Conservation (phyloP, 2,113 vertebrate species). For the Ascaphus truei region DNA sequence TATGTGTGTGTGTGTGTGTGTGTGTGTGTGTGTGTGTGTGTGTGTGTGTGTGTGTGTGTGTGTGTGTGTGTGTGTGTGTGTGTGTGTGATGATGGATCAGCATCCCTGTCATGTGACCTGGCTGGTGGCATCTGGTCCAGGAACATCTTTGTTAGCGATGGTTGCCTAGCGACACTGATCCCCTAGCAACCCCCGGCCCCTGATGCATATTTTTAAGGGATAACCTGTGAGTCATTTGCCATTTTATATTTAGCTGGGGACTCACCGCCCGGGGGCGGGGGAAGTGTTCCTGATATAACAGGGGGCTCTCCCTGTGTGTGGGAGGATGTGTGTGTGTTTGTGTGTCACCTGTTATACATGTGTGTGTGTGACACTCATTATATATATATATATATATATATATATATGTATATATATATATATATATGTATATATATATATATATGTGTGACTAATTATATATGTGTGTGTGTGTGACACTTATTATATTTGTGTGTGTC, state of each 20-base stretch:
- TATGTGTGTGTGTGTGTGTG: no score
- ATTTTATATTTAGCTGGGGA: constrained; percentile 29
- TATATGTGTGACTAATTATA: no score
- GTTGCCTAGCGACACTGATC: constrained; percentile 25
- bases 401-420: no score
- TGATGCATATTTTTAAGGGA: constrained; percentile 16
- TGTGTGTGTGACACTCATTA: no score
- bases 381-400: no score
- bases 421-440: no score
- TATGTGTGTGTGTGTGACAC: no score
- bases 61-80: neutral
- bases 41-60: neutral
- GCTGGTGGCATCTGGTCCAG: constrained; percentile 19
- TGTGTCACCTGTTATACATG: no score
- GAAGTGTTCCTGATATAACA: constrained; percentile 11
- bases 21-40: no score
- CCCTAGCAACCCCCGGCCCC: constrained; percentile 25
- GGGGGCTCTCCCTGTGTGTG: no score
- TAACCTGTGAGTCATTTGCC: constrained; percentile 19
- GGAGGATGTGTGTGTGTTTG: no score
- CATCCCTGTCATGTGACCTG: neutral
- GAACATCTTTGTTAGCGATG: constrained; percentile 26
- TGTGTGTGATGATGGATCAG: neutral
- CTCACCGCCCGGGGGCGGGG: constrained; percentile 4
- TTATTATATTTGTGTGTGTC: no score